Evolutionary conservation across 2,113 vertebrate genomes (phyloP), one percentile per base, ranked within the genome.

Genomic region (Chitala chitala): DNA sequence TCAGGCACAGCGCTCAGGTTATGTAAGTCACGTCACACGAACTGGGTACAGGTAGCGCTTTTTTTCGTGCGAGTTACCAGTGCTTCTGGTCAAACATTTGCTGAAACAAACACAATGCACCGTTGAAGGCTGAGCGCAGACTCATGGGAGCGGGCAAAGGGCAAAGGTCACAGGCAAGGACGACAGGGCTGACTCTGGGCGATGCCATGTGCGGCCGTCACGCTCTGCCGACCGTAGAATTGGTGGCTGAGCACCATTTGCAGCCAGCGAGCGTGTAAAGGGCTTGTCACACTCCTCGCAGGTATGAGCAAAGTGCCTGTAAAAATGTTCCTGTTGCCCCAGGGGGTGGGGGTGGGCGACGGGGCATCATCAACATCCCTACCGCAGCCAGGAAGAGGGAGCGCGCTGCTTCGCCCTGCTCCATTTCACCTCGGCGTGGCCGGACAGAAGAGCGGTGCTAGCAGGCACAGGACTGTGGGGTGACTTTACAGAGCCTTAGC

Each of bases 211-310:
- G 44, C n/a, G 40, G n/a, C 9, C 7, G 85, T 87, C 86, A 82
- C 82, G 76, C 81, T 70, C 79, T 79, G 82, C 68, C 83, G 84
- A 86, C 78, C 80, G 76, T 71, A 69, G 79, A 78, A 84, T 80
- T 82, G 84, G 76, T 87, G 81, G 63, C 85, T 83, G 81, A 79
- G 78, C 81, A 82, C 85, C 80, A 87, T 86, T 86, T 84, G 86
- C 79, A 78, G 79, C 81, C 88, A 89, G 81, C 83, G 83, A 86
- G 84, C 86, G 78, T 90, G 88, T 89, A 90, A 90, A 87, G 76
- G 82, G 78, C 77, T 80, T 85, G 85, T 88, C 82, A 85, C 84
- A 77, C 83, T 86, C 84, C 77, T 33, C 53, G 71, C 36, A 76
- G n/a, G 22, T 68, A 68, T 38, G 38, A 68, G 64, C 44, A 68